Evolutionary conservation across 2,113 vertebrate species (phyloP).

Genomic region (Mormoops blainvillei): DNA sequence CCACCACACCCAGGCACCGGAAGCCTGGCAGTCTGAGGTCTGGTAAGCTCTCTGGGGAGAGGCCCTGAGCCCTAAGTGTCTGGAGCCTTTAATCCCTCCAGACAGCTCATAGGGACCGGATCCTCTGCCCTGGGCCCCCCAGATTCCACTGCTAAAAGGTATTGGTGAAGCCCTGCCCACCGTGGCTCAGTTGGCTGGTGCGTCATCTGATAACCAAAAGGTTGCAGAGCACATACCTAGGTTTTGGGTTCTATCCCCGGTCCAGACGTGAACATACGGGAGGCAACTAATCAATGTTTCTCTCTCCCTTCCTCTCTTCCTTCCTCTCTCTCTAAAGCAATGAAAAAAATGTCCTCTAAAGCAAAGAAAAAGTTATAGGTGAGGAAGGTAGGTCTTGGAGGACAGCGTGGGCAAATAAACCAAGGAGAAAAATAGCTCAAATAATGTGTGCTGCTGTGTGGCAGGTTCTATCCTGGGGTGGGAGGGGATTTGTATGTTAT

Average conservation of each 20-base stretch:
- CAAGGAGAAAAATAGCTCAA: background rate
- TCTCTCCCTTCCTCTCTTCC: too few species aligned
- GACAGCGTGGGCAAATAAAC: background rate
- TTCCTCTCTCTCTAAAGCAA: too few species aligned
- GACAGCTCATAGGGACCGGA: background rate
- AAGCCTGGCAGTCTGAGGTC: slow-evolving; percentile 9
- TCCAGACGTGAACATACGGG: too few species aligned
- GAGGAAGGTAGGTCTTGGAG: background rate
- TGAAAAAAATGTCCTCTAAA: too few species aligned
- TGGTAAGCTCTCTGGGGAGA: background rate
- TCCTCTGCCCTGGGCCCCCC: background rate
- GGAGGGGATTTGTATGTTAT: rapidly evolving
- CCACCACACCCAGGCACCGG: background rate
- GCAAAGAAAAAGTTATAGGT: background rate
- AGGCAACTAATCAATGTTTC: too few species aligned
- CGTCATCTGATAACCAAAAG: too few species aligned
- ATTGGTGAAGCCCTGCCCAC: background rate
- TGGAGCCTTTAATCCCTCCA: background rate
- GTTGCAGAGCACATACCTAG: too few species aligned
- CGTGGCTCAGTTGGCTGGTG: too few species aligned
- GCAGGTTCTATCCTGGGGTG: background rate
- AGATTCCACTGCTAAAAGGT: background rate
- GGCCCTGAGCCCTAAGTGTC: background rate
- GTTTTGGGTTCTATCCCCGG: too few species aligned
- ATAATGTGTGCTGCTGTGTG: background rate